phyloP scores from a whole-genome alignment of 2,888 invertebrate species.

The Amiota communis region DNA sequence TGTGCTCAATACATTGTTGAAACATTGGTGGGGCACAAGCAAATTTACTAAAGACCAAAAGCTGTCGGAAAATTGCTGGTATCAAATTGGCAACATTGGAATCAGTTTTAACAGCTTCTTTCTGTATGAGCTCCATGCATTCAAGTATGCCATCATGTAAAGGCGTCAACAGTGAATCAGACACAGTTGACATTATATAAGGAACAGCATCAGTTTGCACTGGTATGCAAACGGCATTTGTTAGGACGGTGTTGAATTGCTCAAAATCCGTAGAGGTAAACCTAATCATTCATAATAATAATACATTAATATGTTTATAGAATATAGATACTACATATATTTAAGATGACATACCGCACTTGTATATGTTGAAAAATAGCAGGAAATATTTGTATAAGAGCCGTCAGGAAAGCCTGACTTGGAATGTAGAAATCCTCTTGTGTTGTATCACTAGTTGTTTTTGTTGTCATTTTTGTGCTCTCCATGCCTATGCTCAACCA shows the following conservation, averaged over 20 bases:
- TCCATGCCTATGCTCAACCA: slow-evolving; percentile 92
- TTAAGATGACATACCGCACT: slow-evolving; percentile 75
- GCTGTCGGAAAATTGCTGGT: slow-evolving; percentile 79
- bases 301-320: background rate
- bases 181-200: slow-evolving; percentile 85
- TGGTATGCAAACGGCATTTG: slow-evolving; percentile 85
- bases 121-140: slow-evolving; percentile 89
- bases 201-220: slow-evolving; percentile 86
- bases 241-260: slow-evolving; percentile 84
- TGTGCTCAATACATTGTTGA: slow-evolving; percentile 72
- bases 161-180: slow-evolving; percentile 86
- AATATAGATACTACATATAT: no score
- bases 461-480: slow-evolving; percentile 77
- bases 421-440: slow-evolving; percentile 84
- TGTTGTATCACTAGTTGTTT: slow-evolving; percentile 64
- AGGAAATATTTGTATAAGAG: slow-evolving; percentile 95
- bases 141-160: slow-evolving; percentile 89
- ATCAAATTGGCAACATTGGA: slow-evolving; percentile 79
- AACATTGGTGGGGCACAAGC: slow-evolving; percentile 79
- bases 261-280: slow-evolving; percentile 80
- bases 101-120: slow-evolving; percentile 78
- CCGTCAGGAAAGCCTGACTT: slow-evolving; percentile 93
- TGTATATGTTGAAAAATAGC: slow-evolving; percentile 93
- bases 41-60: slow-evolving; percentile 80
- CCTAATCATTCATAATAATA: slow-evolving; percentile 45